Conservation (phyloP, 2,113 vertebrate genomes). For the Nipponia nippon region DNA sequence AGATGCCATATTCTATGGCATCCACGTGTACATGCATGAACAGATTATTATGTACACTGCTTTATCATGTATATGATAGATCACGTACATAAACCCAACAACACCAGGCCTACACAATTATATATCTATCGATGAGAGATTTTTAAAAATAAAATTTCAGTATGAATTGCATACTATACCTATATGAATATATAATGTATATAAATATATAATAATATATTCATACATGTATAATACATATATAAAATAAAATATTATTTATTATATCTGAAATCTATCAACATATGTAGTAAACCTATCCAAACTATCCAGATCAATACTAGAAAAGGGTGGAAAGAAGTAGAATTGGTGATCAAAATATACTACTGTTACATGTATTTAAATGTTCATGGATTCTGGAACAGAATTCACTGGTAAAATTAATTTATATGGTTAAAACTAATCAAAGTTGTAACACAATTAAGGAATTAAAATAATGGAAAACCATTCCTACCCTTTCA, state of each 20-base stretch:
- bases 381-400: background rate
- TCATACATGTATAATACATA: background rate
- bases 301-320: background rate
- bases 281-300: background rate
- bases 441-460: background rate
- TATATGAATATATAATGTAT: background rate
- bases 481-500: background rate
- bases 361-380: background rate
- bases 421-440: background rate
- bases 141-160: background rate
- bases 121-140: background rate
- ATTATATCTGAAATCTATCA: background rate
- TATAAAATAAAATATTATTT: background rate
- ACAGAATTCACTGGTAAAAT: background rate
- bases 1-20: background rate
- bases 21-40: background rate
- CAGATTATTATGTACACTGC: background rate
- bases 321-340: background rate
- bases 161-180: background rate
- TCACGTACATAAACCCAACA: background rate
- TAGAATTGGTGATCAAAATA: background rate
- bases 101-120: background rate
- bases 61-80: background rate
- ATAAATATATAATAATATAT: background rate
- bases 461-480: background rate